phyloP scores from a whole-genome alignment of 37 sponge, comb jelly and placozoan genomes.

The Ephydatia muelleri region DNA sequence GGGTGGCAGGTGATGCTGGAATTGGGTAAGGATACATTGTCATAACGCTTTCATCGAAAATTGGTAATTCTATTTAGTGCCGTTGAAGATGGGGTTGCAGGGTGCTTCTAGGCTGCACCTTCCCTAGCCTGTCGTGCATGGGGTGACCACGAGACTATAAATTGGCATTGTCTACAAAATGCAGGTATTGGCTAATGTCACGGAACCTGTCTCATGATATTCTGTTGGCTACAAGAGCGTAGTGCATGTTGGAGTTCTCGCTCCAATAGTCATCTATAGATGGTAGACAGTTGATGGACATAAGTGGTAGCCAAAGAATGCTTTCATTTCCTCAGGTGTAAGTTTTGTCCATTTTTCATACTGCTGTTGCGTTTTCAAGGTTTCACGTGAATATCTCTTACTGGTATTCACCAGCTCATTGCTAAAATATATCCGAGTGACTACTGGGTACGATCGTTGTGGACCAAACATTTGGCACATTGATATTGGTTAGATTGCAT shows the following conservation, averaged over 20 bases:
- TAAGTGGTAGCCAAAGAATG: conserved; percentile 1
- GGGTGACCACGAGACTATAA: conserved; percentile 3
- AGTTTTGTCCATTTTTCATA: conserved; percentile 3
- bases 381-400: conserved; percentile 17
- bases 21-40: too few species aligned
- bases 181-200: conserved; percentile 24
- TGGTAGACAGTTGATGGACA: background rate
- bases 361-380: background rate
- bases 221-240: conserved; percentile 15
- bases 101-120: too few species aligned
- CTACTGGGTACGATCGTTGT: too few species aligned
- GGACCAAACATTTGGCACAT: too few species aligned
- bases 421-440: too few species aligned
- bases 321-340: conserved; percentile 12
- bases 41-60: too few species aligned
- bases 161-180: conserved; percentile 17
- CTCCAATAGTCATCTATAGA: conserved; percentile 29
- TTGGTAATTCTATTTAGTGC: too few species aligned
- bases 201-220: conserved; percentile 26
- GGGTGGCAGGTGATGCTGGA: too few species aligned
- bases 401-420: background rate
- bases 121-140: conserved; percentile 21
- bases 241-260: background rate
- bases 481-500: too few species aligned
- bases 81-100: too few species aligned